Evolutionary conservation across 2,888 invertebrate species (phyloP), one percentile per base, ranked within the genome.

Genomic region (Amblyjoppa proteus): DNA sequence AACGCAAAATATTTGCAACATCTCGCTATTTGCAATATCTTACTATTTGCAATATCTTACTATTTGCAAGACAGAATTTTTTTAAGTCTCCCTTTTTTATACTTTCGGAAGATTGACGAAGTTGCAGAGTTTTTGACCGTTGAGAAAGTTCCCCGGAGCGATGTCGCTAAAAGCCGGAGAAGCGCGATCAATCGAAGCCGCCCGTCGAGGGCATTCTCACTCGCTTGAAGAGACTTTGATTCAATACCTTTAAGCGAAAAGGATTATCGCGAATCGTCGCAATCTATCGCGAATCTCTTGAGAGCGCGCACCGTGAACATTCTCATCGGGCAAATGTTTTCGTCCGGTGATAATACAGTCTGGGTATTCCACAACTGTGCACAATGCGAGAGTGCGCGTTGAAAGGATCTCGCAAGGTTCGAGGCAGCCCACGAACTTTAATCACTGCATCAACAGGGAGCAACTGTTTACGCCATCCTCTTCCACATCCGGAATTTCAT

Each of bases 391-490:
- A 73, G 53, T 9, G 38, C 56, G 6, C 5, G 34, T 64, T 64
- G 64, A 31, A 56, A 56, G 56, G 41, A 73, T 20, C 41, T 6
- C 6, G 20, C 56, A 56, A 38, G 73, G 38, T 73, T 38, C 56
- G 64, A 34, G 73, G 56, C 73, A 73, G 38, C 73, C 61, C 56
- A 9, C 77, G 41, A 69, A 80, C 80, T 80, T 74, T 70, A 71
- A 79, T 79, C 38, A 49, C 71, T 51, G 56, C 70, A 70, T 69
- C 31, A 61, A 68, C 69, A 61, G 41, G 53, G 70, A 41, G 5
- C 41, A 73, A 66, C 56, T 34, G 6, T 34, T 34, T 31, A 71
- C 71, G 41, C 58, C 11, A 13, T 61, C 16, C 28, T 58, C 58
- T 58, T 13, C 45, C 28, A 71, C 71, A 73, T 16, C 56, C 76